A percentile compares a stretch with the other conserved stretches of the same genome.
Conservation (phyloP, 1,140 invertebrate genomes). For the Helicoverpa armigera region DNA sequence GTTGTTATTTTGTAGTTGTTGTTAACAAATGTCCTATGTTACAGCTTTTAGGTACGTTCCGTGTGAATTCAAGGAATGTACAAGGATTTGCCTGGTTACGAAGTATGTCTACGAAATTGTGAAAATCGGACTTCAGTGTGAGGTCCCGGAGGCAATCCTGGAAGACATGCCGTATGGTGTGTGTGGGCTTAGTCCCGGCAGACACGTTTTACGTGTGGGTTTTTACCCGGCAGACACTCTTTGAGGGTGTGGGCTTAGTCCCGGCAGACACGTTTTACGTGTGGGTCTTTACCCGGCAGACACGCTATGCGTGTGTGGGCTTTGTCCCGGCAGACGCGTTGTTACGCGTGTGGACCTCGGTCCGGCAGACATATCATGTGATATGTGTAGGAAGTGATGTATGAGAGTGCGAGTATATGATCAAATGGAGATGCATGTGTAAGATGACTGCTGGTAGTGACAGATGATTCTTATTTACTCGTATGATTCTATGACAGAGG, state of each 20-base stretch:
- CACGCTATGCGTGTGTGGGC: neutral
- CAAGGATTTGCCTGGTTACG: constrained; percentile 5
- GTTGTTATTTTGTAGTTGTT: neutral
- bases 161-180: neutral
- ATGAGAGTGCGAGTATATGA: constrained; percentile 11
- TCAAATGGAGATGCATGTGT: constrained; percentile 5
- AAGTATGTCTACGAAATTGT: neutral
- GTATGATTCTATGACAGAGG: constrained; percentile 21
- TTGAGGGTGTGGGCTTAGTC: neutral
- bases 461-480: constrained; percentile 20
- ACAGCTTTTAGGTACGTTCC: constrained; percentile 4
- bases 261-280: constrained; percentile 7
- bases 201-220: constrained; percentile 2
- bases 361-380: constrained; percentile 14
- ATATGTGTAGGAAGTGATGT: constrained; percentile 24
- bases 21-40: neutral
- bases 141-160: constrained; percentile 7
- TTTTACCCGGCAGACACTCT: constrained; percentile 3
- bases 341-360: too few species aligned
- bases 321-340: neutral
- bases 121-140: neutral
- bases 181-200: neutral
- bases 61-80: constrained; percentile 2
- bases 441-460: neutral
- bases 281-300: constrained; percentile 4